Conservation (phyloP, 2,113 vertebrate genomes). For the Grammomys surdaster region DNA sequence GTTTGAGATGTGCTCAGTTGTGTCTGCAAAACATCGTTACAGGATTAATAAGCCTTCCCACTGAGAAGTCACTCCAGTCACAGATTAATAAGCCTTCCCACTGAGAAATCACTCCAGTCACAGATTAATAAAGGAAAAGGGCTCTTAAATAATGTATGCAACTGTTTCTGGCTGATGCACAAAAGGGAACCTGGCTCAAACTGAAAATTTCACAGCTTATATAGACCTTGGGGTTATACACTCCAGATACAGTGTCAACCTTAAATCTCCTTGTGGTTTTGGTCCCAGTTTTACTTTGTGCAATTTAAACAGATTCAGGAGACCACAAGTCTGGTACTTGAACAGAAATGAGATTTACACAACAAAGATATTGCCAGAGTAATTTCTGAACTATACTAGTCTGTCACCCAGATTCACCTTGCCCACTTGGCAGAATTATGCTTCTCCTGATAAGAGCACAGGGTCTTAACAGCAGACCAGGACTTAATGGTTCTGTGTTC, state of each 20-base stretch:
- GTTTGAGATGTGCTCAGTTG: background rate
- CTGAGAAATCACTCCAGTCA: background rate
- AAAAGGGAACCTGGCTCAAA: background rate
- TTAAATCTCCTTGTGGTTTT: background rate
- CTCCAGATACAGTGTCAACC: background rate
- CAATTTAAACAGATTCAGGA: background rate
- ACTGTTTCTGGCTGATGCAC: background rate
- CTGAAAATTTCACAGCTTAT: background rate
- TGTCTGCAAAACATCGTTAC: background rate
- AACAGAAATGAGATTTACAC: background rate
- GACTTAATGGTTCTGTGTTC: background rate
- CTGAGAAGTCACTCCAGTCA: background rate
- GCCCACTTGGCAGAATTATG: background rate
- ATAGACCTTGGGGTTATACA: background rate
- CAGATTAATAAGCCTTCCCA: background rate
- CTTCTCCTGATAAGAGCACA: background rate
- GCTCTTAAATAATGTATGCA: background rate
- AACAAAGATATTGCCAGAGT: background rate
- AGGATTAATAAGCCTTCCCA: background rate
- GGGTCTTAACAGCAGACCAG: background rate
- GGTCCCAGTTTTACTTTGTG: background rate
- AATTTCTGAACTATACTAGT: background rate
- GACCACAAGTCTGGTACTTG: background rate
- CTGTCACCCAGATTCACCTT: background rate
- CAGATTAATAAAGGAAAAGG: background rate